Conservation (phyloP, 2,113 vertebrate species). For the Corydoras sp. region DNA sequence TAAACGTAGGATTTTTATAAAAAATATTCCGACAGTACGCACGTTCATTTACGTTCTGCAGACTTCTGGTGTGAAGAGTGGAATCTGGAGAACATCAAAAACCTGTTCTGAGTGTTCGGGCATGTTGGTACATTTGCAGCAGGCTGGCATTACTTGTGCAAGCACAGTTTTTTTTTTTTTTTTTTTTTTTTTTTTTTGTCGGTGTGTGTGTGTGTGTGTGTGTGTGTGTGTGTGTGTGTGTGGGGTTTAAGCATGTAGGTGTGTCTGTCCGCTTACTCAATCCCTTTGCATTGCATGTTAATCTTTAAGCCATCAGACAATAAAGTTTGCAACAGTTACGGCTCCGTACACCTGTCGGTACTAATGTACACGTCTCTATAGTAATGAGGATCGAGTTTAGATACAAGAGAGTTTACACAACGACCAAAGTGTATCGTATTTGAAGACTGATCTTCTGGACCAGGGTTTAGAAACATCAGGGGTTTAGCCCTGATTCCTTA, state of each 20-base stretch:
- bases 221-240: conserved; percentile 9
- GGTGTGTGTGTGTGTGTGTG: conserved; percentile 10
- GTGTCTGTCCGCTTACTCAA: conserved; percentile 24
- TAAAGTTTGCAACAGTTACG: neutral
- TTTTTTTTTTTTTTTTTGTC: too few relatives aligned
- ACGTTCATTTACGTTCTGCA: too few relatives aligned
- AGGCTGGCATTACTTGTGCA: neutral
- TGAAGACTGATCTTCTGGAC: too few relatives aligned
- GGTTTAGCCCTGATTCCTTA: too few relatives aligned
- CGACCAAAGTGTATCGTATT: too few relatives aligned
- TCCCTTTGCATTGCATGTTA: conserved; percentile 20
- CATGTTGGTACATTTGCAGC: conserved; percentile 32
- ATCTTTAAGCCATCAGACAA: conserved; percentile 28
- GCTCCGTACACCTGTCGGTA: neutral
- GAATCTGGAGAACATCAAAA: neutral
- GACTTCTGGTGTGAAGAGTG: conserved; percentile 34
- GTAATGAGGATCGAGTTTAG: too few relatives aligned
- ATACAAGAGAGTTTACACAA: too few relatives aligned
- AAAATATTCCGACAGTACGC: too few relatives aligned
- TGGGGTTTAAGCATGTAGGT: conserved; percentile 32
- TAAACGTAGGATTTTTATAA: too few relatives aligned
- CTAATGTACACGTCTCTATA: conserved; percentile 30
- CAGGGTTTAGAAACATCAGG: too few relatives aligned
- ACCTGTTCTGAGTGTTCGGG: neutral
- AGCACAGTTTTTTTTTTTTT: conserved; percentile 14